phyloP scores from a whole-genome alignment of 2,888 invertebrate species.

The Diadegma fenestrale region DNA sequence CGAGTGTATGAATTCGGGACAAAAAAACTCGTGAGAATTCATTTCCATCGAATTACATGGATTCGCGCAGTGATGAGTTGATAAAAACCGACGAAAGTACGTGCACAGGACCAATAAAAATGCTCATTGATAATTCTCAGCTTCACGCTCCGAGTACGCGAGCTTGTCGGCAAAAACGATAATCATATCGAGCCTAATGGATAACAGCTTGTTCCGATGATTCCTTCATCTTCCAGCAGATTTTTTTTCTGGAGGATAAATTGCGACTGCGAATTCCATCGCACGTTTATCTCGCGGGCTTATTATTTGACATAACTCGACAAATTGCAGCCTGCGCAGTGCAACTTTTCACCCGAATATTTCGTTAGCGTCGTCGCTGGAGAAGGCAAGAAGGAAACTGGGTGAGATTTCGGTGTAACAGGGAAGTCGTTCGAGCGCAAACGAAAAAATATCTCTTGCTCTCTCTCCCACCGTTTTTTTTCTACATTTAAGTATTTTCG shows the following conservation, averaged over 20 bases:
- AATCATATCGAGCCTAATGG: background rate
- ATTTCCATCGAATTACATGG: background rate
- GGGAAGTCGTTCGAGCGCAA: constrained; percentile 55
- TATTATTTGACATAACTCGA: constrained; percentile 9
- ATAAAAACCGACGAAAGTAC: too few relatives aligned
- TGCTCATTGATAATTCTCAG: background rate
- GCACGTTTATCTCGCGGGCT: background rate
- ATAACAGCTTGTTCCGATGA: background rate
- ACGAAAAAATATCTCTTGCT: constrained; percentile 33
- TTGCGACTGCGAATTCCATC: background rate
- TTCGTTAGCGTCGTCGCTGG: constrained; percentile 46
- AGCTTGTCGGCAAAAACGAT: background rate
- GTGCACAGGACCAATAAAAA: too few relatives aligned
- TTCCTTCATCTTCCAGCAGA: background rate
- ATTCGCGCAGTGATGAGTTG: background rate
- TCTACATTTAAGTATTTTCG: constrained; percentile 33
- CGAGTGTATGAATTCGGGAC: too few relatives aligned
- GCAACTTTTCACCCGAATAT: constrained; percentile 50
- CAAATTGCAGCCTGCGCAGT: background rate
- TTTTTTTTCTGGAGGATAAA: background rate
- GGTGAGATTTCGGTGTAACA: constrained; percentile 50
- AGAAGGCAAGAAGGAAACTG: constrained; percentile 25
- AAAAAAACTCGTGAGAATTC: constrained; percentile 6
- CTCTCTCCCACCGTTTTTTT: constrained; percentile 18
- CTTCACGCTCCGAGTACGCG: background rate